Conservation (phyloP, 2,888 invertebrate genomes). For the Euphydryas editha region DNA sequence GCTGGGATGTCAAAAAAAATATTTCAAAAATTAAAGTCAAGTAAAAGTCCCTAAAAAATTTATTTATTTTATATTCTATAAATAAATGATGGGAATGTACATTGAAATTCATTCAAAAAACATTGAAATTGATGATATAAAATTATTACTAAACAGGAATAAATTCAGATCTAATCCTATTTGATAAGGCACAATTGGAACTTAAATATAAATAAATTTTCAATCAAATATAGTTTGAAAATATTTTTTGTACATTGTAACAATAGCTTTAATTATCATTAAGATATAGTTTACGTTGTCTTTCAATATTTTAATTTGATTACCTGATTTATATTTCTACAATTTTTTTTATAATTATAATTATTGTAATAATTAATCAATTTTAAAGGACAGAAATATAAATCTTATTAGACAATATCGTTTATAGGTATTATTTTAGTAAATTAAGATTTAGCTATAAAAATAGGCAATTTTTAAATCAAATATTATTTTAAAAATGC, state of each 20-base stretch:
- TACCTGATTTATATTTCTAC: background rate
- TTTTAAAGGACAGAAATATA: too few species aligned
- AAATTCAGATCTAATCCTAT: constrained; percentile 40
- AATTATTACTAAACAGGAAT: constrained; percentile 15
- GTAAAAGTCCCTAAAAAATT: constrained; percentile 28
- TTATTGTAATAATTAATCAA: background rate
- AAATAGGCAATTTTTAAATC: background rate
- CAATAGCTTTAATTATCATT: background rate
- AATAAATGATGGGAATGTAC: constrained; percentile 41
- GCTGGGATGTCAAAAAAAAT: background rate
- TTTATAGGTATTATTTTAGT: background rate
- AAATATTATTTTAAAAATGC: background rate
- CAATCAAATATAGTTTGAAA: background rate
- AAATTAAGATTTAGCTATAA: background rate
- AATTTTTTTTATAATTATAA: background rate
- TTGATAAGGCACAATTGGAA: constrained; percentile 35
- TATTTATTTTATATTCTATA: constrained; percentile 30
- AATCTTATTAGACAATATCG: background rate
- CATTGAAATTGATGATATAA: too few species aligned
- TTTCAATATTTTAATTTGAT: too few species aligned
- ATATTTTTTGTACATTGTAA: background rate
- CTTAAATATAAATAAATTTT: background rate
- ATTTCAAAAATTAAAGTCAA: constrained; percentile 16
- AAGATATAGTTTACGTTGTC: background rate
- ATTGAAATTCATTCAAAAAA: constrained; percentile 30